Evolutionary conservation across 92 coral and sea anemone species (phyloP), one percentile per base, ranked within the genome.

Genomic region (Bergia puertoricense): DNA sequence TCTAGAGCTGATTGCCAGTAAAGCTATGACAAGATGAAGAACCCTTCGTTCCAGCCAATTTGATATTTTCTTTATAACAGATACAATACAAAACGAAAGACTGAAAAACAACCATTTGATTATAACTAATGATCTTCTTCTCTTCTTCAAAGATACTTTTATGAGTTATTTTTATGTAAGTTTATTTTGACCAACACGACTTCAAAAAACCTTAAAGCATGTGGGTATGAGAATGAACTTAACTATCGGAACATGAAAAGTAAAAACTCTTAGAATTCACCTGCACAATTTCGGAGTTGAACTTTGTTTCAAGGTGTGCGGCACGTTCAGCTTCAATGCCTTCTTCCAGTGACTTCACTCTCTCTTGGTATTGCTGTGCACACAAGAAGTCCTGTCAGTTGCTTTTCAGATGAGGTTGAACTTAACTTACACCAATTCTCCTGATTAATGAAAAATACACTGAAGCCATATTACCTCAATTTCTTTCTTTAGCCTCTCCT

Each of bases 271-370:
- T 30, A 30, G 30, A 30, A 16, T 57, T 88, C 73, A 95, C 99
- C 96, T 95, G 99, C 66, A 95, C 90, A 79, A 97, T 95, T 91
- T 97, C 99, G 0, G 99, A 97, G 89, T 97, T 97, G 69, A 97
- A 97, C 83, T 97, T 97, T 46, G 99, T 97, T 80, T 97, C 99
- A 86, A 97, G 90, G 76, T 97, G 99, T 50, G 99, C 98, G 23
- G 99, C 96, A 69, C 99, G 86, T 76, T 97, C 99, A 42, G 99
- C 99, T 50, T 97, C 99, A 51, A 95, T 91, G 85, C 98, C 94
- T 65, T 97, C 99, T 77, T 97, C 99, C 79, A 97, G 90, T 73
- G 90, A 81, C 91, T 95, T 97, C n/a, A 97, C 91, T 76, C 98
- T 91, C 74, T 91, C 98, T 88, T 96, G 98, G 81, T 94, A 92